Conservation (phyloP, 2,797 vertebrate genomes). For the Stomatorhinus walkeri region DNA sequence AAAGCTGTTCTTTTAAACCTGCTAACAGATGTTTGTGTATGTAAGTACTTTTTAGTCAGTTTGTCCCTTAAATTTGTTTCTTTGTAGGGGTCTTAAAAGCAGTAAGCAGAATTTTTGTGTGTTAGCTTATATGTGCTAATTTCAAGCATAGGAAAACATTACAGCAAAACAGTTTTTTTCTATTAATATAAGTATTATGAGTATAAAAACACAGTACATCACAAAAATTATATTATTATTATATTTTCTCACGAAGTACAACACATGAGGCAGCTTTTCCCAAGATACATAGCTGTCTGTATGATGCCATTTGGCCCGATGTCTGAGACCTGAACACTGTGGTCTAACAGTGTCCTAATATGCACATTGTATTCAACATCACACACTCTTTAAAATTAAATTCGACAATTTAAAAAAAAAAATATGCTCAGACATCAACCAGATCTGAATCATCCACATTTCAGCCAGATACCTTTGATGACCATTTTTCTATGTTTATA, state of each 20-base stretch:
- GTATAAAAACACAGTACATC: not conserved
- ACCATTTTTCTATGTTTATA: not conserved
- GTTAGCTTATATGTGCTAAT: not conserved
- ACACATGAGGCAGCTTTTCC: not conserved
- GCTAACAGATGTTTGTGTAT: not conserved
- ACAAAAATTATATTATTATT: not conserved
- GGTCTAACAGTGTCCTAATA: not conserved
- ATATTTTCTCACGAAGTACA: not conserved
- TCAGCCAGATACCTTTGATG: not conserved
- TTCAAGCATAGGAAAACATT: not conserved
- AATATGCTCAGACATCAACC: not conserved
- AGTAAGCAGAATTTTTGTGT: not conserved
- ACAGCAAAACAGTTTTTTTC: not conserved
- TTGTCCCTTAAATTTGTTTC: not conserved
- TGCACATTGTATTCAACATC: not conserved
- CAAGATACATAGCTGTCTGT: not conserved
- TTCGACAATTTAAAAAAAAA: not conserved
- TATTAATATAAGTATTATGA: not conserved
- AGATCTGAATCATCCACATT: not conserved
- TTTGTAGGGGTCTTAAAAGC: not conserved
- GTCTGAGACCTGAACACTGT: not conserved
- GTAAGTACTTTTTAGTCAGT: not conserved
- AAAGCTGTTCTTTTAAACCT: not conserved
- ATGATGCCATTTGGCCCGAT: not conserved
- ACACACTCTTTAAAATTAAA: not conserved